These are phyloP conservation scores for Galeopsomyia nigrocyanea DNA, from an alignment of 2,888 invertebrate species.

Conservation along the genomic window DNA sequence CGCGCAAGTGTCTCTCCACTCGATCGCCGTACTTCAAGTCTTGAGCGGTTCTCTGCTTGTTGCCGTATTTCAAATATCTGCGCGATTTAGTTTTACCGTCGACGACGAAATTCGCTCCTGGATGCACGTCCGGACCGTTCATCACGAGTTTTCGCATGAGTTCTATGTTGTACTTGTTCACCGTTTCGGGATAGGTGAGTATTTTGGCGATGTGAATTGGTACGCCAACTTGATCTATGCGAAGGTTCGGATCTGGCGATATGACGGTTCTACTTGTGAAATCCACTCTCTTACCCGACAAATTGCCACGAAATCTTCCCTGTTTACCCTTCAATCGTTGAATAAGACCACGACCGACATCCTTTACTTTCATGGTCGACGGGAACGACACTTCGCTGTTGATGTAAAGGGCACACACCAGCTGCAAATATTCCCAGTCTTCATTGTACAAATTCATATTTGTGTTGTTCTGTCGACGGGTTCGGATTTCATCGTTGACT, in stretches of 20 bases:
- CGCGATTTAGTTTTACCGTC: slow-evolving; percentile 84
- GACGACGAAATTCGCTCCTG: slow-evolving; percentile 97
- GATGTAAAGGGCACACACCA: slow-evolving; percentile 95
- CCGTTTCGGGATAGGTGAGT: slow-evolving; percentile 95
- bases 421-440: slow-evolving; percentile 96
- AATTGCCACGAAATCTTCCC: slow-evolving; percentile 96
- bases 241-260: slow-evolving; percentile 97
- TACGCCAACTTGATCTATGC: slow-evolving; percentile 98
- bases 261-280: slow-evolving; percentile 98
- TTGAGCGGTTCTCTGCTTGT: slow-evolving; percentile 90
- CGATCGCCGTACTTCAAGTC: slow-evolving; percentile 92
- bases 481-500: slow-evolving; percentile 96
- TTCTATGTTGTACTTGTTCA: slow-evolving; percentile 88
- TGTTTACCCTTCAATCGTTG: slow-evolving; percentile 98
- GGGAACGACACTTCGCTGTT: slow-evolving; percentile 98
- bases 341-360: slow-evolving; percentile 89
- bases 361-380: slow-evolving; percentile 89
- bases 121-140: slow-evolving; percentile 93
- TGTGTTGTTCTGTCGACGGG: slow-evolving; percentile 87
- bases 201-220: slow-evolving; percentile 95
- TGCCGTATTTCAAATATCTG: slow-evolving; percentile 92
- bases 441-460: slow-evolving; percentile 92
- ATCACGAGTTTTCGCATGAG: slow-evolving; percentile 85
- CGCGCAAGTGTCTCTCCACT: slow-evolving; percentile 93
- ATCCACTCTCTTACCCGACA: slow-evolving; percentile 98